Conservation (phyloP, 2,113 vertebrate genomes). For the human region GRCh38 chr16:9988001-9988500, state of each 20-base stretch:
- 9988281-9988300: neutral
- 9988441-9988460: neutral
- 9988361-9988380: neutral
- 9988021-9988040: neutral
- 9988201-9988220: neutral
- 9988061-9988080: neutral
- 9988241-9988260: neutral
- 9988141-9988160: neutral
- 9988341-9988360: neutral
- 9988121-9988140: neutral
- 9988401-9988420: neutral
- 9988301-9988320: neutral
- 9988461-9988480: neutral
- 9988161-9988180: neutral
- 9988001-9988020: neutral
- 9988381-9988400: neutral
- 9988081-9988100: neutral
- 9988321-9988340: neutral
- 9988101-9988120: neutral
- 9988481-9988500: neutral
- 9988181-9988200: too few relatives aligned
- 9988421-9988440: constrained; percentile 2
- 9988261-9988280: neutral
- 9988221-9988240: neutral
- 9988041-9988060: neutral